A percentile compares a stretch with the other conserved stretches of the same genome.
These are phyloP conservation scores for Drosophila mauritiana DNA, from an alignment of 1,140 invertebrate species.

Conservation along the genomic window DNA sequence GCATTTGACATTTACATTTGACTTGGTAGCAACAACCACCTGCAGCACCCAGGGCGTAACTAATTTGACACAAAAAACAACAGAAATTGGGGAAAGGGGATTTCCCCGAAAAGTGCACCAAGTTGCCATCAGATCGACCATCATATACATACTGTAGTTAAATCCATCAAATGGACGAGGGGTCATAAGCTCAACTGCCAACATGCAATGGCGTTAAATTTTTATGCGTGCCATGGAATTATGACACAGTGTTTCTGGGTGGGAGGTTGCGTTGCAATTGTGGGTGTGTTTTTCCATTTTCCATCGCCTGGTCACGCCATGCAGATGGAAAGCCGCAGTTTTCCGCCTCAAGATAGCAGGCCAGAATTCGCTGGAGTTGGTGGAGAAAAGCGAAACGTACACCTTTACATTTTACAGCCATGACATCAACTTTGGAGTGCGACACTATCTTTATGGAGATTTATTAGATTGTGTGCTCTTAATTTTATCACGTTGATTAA, in stretches of 20 bases:
- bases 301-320: conserved; percentile 66
- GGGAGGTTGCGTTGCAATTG: conserved; percentile 46
- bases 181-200: conserved; percentile 69
- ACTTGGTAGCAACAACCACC: conserved; percentile 62
- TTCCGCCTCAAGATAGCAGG: conserved; percentile 32
- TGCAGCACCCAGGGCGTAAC: conserved; percentile 64
- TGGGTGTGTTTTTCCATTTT: conserved; percentile 53
- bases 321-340: conserved; percentile 47
- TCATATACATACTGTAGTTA: neutral
- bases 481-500: conserved; percentile 55
- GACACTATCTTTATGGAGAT: conserved; percentile 49
- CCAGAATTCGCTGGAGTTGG: conserved; percentile 29
- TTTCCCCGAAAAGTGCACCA: conserved; percentile 24
- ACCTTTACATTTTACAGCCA: conserved; percentile 1
- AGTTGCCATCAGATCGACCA: conserved; percentile 1
- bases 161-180: conserved; percentile 46
- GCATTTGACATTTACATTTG: conserved; percentile 61
- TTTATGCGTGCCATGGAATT: conserved; percentile 65
- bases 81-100: conserved; percentile 5
- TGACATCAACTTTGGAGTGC: conserved; percentile 50
- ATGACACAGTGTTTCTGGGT: conserved; percentile 40
- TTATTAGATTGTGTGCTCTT: conserved; percentile 62
- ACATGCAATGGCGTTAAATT: conserved; percentile 79
- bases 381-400: conserved; percentile 4
- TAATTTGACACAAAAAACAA: conserved; percentile 61